Percentiles rank a stretch among this genome's conserved stretches.
Evolutionary conservation across 2,113 vertebrate species (phyloP).

Genomic region (Trogon melanurus): DNA sequence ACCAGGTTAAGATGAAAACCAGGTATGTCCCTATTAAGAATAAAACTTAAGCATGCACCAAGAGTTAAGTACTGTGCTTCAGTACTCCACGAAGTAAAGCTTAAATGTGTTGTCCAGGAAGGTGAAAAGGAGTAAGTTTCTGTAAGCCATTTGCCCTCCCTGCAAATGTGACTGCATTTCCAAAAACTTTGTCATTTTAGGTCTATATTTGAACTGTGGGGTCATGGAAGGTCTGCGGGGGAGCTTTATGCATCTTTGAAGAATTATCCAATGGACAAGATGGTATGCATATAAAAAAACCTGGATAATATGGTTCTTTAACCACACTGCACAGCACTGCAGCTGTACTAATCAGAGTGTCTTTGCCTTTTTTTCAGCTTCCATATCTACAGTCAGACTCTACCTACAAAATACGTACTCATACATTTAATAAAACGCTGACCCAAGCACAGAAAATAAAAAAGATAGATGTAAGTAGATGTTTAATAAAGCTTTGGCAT

Average conservation of each 20-base stretch:
- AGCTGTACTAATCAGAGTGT: neutral
- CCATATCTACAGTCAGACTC: slow-evolving; percentile 86
- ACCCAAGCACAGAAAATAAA: slow-evolving; percentile 87
- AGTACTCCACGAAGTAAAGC: neutral
- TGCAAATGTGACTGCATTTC: neutral
- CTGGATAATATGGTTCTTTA: neutral
- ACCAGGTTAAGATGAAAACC: neutral
- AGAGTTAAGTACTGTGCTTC: neutral
- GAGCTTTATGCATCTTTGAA: slow-evolving; percentile 87
- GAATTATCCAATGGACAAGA: slow-evolving; percentile 85
- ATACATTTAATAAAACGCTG: slow-evolving; percentile 95
- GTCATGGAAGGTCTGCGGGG: slow-evolving; percentile 83
- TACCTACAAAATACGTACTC: slow-evolving; percentile 92
- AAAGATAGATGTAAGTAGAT: slow-evolving; percentile 91
- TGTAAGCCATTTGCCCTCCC: neutral
- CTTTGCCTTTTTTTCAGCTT: slow-evolving; percentile 74
- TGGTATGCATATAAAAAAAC: slow-evolving; percentile 76
- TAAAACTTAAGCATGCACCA: neutral
- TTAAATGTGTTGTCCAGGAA: neutral
- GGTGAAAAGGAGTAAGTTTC: neutral
- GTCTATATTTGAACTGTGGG: slow-evolving; percentile 97
- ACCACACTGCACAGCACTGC: neutral
- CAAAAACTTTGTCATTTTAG: slow-evolving; percentile 72
- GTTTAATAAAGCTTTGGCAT: neutral
- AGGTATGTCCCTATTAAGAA: neutral